Conservation (phyloP, 2,113 vertebrate species). For the Menura novaehollandiae region DNA sequence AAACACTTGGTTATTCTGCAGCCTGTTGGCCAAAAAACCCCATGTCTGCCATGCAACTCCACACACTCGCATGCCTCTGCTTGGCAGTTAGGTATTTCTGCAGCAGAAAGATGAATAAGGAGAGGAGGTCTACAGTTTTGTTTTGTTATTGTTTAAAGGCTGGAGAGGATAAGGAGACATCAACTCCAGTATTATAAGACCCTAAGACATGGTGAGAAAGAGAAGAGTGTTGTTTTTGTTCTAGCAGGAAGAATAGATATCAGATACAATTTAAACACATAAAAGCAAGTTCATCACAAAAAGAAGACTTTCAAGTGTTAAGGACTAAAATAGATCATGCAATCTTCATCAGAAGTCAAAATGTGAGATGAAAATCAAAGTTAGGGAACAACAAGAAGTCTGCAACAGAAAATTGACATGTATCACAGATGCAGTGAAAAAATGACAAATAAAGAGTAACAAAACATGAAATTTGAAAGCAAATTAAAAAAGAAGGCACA, state of each 20-base stretch:
- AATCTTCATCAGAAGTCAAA: not conserved
- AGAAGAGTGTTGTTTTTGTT: not conserved
- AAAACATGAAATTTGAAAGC: not conserved
- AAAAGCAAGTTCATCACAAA: not conserved
- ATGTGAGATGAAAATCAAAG: not conserved
- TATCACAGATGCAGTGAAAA: not conserved
- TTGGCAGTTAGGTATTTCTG: not conserved
- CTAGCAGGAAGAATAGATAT: not conserved
- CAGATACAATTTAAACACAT: not conserved
- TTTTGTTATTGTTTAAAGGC: not conserved
- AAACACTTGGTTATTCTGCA: not conserved
- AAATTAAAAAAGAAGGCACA: not conserved
- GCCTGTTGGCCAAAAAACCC: not conserved
- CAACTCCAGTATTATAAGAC: not conserved
- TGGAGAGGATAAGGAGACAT: not conserved
- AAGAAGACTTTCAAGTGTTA: not conserved
- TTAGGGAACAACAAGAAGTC: not conserved
- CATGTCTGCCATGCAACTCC: rapidly evolving
- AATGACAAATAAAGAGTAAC: not conserved
- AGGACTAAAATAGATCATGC: not conserved
- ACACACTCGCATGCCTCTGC: not conserved
- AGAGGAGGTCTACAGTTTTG: not conserved
- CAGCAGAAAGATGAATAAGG: not conserved
- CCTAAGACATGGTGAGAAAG: not conserved
- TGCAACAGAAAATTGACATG: not conserved